A percentile compares a stretch with the other conserved stretches of the same genome.
These are phyloP conservation scores for Benitochromis conjunctus DNA, from an alignment of 2,113 vertebrate genomes.

Conservation along the genomic window DNA sequence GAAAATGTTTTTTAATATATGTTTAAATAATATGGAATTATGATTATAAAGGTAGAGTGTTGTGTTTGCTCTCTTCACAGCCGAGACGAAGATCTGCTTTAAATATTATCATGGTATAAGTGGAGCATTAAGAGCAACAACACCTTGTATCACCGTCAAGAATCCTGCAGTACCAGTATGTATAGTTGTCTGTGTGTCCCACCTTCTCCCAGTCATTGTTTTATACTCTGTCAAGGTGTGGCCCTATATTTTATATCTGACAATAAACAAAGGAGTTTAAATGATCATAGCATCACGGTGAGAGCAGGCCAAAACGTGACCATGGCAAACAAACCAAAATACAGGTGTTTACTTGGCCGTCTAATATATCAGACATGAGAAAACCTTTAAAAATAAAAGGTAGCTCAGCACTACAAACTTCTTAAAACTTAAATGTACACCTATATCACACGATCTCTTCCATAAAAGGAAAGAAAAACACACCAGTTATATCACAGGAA, in stretches of 20 bases:
- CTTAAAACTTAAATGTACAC: background rate
- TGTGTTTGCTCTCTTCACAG: constrained; percentile 62
- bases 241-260: background rate
- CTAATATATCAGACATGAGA: background rate
- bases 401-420: background rate
- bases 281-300: background rate
- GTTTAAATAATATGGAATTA: accelerated
- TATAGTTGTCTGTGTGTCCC: background rate
- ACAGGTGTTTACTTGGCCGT: accelerated
- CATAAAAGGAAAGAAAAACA: background rate
- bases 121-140: constrained; percentile 90
- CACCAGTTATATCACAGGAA: background rate
- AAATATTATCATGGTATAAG: constrained; percentile 98
- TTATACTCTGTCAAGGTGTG: background rate
- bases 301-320: background rate
- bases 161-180: constrained; percentile 87
- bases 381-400: background rate
- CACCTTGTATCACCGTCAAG: constrained; percentile 95
- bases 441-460: accelerated
- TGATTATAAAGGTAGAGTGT: background rate
- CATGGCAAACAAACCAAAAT: background rate
- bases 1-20: background rate
- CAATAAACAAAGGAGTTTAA: background rate
- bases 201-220: background rate
- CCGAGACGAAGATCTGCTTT: constrained; percentile 97